These are phyloP conservation scores for Rhizomys pruinosus DNA, from an alignment of 2,113 vertebrate genomes.

Conservation along the genomic window DNA sequence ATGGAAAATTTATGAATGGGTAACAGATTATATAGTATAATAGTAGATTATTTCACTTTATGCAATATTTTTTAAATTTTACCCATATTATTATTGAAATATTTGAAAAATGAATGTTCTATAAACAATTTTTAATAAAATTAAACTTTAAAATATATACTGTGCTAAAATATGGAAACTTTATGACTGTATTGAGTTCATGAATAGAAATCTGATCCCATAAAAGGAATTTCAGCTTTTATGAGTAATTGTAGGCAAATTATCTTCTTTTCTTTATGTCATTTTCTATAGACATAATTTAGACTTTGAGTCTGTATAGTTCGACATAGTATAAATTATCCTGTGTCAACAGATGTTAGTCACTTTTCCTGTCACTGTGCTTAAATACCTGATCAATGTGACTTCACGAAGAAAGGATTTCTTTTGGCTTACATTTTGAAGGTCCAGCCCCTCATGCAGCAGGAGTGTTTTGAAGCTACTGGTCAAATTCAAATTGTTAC, in stretches of 20 bases:
- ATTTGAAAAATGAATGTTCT: conserved; percentile 12
- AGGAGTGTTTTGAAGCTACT: not conserved
- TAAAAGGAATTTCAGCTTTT: not conserved
- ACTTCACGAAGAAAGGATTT: not conserved
- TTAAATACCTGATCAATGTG: not conserved
- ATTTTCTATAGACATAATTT: not conserved
- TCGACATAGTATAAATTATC: not conserved
- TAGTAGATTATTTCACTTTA: conserved; percentile 24
- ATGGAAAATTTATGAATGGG: conserved; percentile 40
- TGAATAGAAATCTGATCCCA: not conserved
- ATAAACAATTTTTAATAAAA: conserved; percentile 56
- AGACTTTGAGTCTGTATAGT: not conserved
- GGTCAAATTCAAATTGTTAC: conserved; percentile 1
- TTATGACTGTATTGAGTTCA: not conserved
- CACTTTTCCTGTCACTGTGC: not conserved
- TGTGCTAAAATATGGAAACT: not conserved
- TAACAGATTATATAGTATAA: not conserved
- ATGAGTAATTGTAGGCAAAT: not conserved
- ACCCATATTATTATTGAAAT: not conserved
- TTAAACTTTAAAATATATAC: conserved; percentile 22
- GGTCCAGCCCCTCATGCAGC: not conserved
- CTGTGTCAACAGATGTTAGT: not conserved
- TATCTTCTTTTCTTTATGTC: conserved; percentile 13
- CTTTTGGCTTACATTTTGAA: not conserved
- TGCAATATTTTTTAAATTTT: conserved; percentile 39